A percentile compares a stretch with the other conserved stretches of the same genome.
Conservation (phyloP, 2,797 vertebrate genomes). For the Lycodopsis pacificus region DNA sequence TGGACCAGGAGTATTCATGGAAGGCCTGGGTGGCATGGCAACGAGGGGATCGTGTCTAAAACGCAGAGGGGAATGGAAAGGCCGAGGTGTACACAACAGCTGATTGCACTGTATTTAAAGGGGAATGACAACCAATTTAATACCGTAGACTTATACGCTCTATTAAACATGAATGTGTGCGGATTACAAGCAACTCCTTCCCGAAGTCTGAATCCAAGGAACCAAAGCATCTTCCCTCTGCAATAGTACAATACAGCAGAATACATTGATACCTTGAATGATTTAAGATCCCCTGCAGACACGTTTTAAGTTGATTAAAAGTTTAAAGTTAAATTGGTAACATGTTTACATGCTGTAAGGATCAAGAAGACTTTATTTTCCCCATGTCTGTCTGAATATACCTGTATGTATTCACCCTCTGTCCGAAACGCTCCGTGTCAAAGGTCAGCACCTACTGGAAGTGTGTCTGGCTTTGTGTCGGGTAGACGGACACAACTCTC, state of each 20-base stretch:
- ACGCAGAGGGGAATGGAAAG: slow-evolving; percentile 60
- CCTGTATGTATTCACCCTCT: no score
- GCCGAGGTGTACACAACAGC: slow-evolving; percentile 57
- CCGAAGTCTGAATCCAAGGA: not conserved
- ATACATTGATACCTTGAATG: not conserved
- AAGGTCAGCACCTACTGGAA: no score
- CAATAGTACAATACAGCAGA: not conserved
- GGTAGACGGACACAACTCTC: no score
- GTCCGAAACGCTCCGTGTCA: no score
- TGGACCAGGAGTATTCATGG: slow-evolving; percentile 78
- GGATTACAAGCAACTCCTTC: not conserved
- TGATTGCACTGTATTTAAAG: slow-evolving; percentile 44
- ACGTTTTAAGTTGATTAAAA: not conserved
- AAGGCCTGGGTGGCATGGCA: slow-evolving; percentile 79
- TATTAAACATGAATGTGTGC: not conserved
- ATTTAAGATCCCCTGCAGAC: not conserved
- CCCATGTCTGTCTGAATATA: no score
- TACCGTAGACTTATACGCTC: not conserved
- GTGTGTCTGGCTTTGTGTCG: no score
- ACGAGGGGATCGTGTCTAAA: slow-evolving; percentile 77
- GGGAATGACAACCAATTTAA: not conserved
- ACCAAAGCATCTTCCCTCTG: not conserved
- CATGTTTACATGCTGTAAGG: no score
- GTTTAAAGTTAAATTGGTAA: no score
- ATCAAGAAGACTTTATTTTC: no score